A percentile compares a stretch with the other conserved stretches of the same genome.
These are phyloP conservation scores for Leptinotarsa texana DNA, from an alignment of 1,140 invertebrate species.

Conservation along the genomic window DNA sequence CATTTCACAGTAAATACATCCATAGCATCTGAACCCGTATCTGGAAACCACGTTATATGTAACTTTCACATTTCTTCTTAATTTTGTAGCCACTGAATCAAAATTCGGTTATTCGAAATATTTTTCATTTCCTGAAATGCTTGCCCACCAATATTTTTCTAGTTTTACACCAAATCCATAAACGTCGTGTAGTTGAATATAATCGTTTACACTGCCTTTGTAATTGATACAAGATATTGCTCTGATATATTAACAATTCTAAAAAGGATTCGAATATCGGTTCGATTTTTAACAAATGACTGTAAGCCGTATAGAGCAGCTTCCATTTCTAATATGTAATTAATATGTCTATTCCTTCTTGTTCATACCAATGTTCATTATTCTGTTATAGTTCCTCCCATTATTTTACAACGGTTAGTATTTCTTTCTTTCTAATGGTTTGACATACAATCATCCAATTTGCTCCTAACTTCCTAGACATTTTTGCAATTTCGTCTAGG, in stretches of 20 bases:
- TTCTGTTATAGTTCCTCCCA: not conserved
- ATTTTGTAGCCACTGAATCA: too few relatives aligned
- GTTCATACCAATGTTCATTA: not conserved
- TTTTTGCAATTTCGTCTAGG: too few relatives aligned
- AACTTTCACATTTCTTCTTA: too few relatives aligned
- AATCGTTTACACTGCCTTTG: constrained; percentile 15
- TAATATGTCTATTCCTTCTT: constrained; percentile 32
- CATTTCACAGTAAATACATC: too few relatives aligned
- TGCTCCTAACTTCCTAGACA: too few relatives aligned
- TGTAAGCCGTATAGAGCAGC: constrained; percentile 22
- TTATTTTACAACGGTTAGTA: not conserved
- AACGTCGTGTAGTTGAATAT: constrained; percentile 32
- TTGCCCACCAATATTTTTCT: constrained; percentile 31
- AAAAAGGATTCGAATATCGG: constrained; percentile 5
- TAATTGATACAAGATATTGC: constrained; percentile 10
- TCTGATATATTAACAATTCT: constrained; percentile 16
- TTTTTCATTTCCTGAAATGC: too few relatives aligned
- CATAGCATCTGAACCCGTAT: too few relatives aligned
- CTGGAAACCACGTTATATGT: too few relatives aligned
- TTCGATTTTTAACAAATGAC: constrained; percentile 18
- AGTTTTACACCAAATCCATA: constrained; percentile 47
- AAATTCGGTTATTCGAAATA: too few relatives aligned
- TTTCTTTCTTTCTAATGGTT: constrained; percentile 21
- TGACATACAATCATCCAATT: constrained; percentile 8
- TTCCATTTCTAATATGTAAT: constrained; percentile 21